phyloP scores from a whole-genome alignment of 2,113 vertebrate genomes.

The Sinocyclocheilus maitianheensis region DNA sequence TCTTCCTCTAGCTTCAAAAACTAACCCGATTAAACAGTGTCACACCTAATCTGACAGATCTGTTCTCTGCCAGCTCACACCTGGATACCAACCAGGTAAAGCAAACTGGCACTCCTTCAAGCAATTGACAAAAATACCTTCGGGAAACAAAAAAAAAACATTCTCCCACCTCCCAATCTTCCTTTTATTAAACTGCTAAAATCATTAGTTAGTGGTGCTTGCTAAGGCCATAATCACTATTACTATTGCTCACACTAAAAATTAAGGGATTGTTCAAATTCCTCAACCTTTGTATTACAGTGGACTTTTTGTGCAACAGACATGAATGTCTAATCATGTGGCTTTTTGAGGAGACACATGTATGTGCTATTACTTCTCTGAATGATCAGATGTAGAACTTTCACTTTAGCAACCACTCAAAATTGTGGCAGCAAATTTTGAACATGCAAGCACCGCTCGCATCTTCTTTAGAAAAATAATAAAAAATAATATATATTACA shows the following conservation, averaged over 20 bases:
- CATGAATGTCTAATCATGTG: neutral
- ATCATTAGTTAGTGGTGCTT: neutral
- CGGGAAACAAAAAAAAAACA: neutral
- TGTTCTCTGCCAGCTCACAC: conserved; percentile 42
- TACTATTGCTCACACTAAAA: neutral
- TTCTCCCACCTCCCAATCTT: neutral
- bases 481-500: neutral
- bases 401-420: neutral
- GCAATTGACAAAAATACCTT: conserved; percentile 12
- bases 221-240: neutral
- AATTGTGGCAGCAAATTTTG: neutral
- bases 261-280: neutral
- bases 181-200: neutral
- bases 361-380: neutral
- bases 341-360: neutral
- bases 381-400: neutral
- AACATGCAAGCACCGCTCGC: neutral
- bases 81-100: conserved; percentile 12
- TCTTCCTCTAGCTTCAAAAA: conserved; percentile 20
- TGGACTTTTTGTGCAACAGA: neutral
- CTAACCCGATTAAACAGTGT: conserved; percentile 37
- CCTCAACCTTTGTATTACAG: neutral
- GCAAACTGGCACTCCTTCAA: conserved; percentile 2
- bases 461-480: neutral
- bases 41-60: conserved; percentile 45